These are phyloP conservation scores for Patagioenas fasciata DNA, from an alignment of 2,113 vertebrate genomes.

Conservation along the genomic window DNA sequence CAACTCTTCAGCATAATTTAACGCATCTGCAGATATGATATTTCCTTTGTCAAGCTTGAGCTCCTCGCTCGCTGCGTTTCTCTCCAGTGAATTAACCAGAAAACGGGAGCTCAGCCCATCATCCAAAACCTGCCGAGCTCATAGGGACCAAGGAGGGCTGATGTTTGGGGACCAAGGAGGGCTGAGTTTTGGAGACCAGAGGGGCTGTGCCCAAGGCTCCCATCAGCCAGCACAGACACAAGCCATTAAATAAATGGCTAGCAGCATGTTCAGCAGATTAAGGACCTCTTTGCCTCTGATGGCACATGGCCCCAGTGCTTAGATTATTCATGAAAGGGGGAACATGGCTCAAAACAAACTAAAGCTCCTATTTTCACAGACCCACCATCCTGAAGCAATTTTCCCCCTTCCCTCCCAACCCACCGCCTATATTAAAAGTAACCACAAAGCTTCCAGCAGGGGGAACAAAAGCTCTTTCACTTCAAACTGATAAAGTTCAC, in stretches of 20 bases:
- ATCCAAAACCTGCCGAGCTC: neutral
- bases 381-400: neutral
- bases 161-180: rapidly evolving
- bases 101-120: neutral
- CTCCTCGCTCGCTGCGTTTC: rapidly evolving
- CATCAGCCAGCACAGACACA: rapidly evolving
- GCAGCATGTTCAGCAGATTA: neutral
- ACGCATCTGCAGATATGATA: neutral
- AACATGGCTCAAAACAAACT: neutral
- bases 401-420: neutral
- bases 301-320: neutral
- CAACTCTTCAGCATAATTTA: neutral
- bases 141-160: rapidly evolving
- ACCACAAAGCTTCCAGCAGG: neutral
- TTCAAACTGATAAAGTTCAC: neutral
- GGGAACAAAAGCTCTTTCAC: neutral
- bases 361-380: neutral
- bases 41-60: neutral
- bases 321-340: neutral
- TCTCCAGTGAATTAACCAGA: neutral
- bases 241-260: neutral
- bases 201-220: neutral
- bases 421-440: neutral
- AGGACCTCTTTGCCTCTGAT: rapidly evolving
- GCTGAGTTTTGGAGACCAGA: neutral